Evolutionary conservation across 2,113 vertebrate species (phyloP), one percentile per base, ranked within the genome.

Genomic region (Lanius collurio): DNA sequence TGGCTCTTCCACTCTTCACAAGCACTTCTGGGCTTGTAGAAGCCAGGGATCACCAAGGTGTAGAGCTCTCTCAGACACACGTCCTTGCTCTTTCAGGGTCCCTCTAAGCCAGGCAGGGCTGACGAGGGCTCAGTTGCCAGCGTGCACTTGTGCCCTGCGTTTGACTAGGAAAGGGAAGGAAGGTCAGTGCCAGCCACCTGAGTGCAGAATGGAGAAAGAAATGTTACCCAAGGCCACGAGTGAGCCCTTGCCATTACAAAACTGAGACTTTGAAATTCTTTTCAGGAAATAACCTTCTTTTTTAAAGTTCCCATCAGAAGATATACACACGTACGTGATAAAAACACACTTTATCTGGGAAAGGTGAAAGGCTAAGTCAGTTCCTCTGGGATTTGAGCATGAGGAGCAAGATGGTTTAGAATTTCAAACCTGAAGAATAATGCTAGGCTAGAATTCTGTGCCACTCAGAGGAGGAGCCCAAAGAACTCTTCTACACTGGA

Each of bases 21-120:
- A 62, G 63, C 37, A 13, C 39, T 33, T 78, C 5, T 62, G 59
- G 46, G 63, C 15, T 50, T 59, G 42, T 59, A 47, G 44, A 70
- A 88, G 56, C 68, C 4, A 0, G 15, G 15, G 31, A 41, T n/a
- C 2, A 5, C 47, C 39, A 24, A 7, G 0, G 0, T 12, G n/a
- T 2, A 39, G 52, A 1, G 2, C 75, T 41, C 73, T 37, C 53
- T 89, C 37, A 46, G 37, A 14, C 7, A n/a, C 31, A 2, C 10
- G 0, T 26, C 42, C n/a, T 52, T 46, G 37, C 37, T 65, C 52
- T 22, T 27, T 22, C 39, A 3, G 23, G 23, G 2, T 21, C 65
- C 37, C 56, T 82, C 30, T 7, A 19, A 83, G 59, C 19, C 27
- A 49, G 55, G 37, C 55, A 49, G 42, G 57, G 79, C 44, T 53